Conservation (phyloP, 2,888 invertebrate genomes). For the Thera britannica region DNA sequence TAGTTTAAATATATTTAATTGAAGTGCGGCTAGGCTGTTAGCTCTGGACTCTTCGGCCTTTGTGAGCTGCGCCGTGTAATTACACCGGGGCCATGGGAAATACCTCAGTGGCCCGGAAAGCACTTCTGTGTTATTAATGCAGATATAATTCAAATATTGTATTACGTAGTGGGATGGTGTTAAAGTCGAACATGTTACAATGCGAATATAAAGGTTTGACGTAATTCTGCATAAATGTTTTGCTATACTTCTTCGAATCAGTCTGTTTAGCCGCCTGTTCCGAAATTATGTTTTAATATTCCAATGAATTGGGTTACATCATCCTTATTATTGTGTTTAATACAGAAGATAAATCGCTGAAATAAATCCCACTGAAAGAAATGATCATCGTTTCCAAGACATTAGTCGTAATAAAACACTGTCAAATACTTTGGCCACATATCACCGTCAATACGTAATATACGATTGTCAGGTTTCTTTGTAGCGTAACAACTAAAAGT, state of each 20-base stretch:
- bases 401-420: conserved; percentile 42
- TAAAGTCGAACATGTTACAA: conserved; percentile 5
- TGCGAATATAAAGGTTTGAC: not conserved
- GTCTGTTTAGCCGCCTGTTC: too few relatives aligned
- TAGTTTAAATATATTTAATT: conserved; percentile 39
- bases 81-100: conserved; percentile 81
- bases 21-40: conserved; percentile 43
- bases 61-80: conserved; percentile 75
- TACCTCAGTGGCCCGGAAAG: conserved; percentile 69
- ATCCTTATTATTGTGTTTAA: conserved; percentile 12
- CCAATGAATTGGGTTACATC: not conserved
- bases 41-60: conserved; percentile 61
- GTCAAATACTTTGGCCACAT: conserved; percentile 46
- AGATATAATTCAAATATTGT: conserved; percentile 52
- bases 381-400: conserved; percentile 36
- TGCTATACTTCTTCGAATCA: too few relatives aligned
- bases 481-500: conserved; percentile 61
- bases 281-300: not conserved
- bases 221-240: not conserved
- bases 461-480: conserved; percentile 51
- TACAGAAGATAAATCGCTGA: conserved; percentile 19
- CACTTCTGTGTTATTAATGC: conserved; percentile 71
- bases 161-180: conserved; percentile 13
- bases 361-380: conserved; percentile 32
- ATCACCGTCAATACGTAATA: conserved; percentile 52